A percentile compares a stretch with the other conserved stretches of the same genome.
Evolutionary conservation across 1,140 invertebrate species (phyloP).

Genomic region (Drosophila watanabei): DNA sequence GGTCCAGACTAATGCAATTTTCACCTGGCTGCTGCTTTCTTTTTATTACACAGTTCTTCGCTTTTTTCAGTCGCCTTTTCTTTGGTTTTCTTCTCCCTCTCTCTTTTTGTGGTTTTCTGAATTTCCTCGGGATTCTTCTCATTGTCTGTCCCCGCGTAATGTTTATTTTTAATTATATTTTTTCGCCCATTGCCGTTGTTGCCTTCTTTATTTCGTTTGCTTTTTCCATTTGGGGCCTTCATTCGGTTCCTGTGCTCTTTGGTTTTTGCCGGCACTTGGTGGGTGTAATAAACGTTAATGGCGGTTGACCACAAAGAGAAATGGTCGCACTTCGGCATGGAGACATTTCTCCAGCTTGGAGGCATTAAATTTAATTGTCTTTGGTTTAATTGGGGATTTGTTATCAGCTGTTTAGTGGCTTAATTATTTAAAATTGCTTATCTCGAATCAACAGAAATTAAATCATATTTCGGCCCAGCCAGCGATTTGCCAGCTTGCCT

Average conservation of each 20-base stretch:
- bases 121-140: slow-evolving; percentile 28
- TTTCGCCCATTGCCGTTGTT: slow-evolving; percentile 52
- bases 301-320: slow-evolving; percentile 82
- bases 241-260: slow-evolving; percentile 66
- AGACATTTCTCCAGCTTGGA: slow-evolving; percentile 33
- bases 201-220: slow-evolving; percentile 42
- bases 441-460: slow-evolving; percentile 25
- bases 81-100: slow-evolving; percentile 26
- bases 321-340: slow-evolving; percentile 69
- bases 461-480: slow-evolving; percentile 30
- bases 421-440: slow-evolving; percentile 68
- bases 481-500: not conserved
- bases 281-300: slow-evolving; percentile 83
- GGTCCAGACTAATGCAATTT: slow-evolving; percentile 66
- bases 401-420: slow-evolving; percentile 78
- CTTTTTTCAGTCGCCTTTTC: slow-evolving; percentile 26
- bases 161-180: slow-evolving; percentile 84
- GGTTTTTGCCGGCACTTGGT: slow-evolving; percentile 67
- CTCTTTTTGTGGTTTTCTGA: slow-evolving; percentile 22
- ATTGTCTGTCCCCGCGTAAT: slow-evolving; percentile 72
- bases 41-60: slow-evolving; percentile 72
- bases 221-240: slow-evolving; percentile 19
- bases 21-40: slow-evolving; percentile 57
- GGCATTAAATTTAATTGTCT: slow-evolving; percentile 72
- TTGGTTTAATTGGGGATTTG: slow-evolving; percentile 76